These are phyloP conservation scores for Sarcophaga variegata DNA, from an alignment of 2,888 invertebrate genomes.

Conservation along the genomic window DNA sequence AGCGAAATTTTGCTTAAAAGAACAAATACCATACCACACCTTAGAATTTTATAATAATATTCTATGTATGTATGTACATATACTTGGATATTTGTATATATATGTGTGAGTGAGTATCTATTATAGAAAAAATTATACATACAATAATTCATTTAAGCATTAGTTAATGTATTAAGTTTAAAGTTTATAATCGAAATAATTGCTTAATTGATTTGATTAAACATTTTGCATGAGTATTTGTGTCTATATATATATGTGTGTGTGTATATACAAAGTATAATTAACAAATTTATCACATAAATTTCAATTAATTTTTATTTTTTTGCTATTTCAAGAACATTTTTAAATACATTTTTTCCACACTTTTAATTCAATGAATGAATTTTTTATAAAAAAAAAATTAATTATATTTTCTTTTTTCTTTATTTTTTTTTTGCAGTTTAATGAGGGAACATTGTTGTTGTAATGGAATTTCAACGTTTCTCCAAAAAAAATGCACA, in stretches of 20 bases:
- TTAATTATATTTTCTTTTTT: background rate
- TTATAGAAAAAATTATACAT: too few species aligned
- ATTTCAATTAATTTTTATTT: conserved; percentile 55
- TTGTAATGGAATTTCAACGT: conserved; percentile 49
- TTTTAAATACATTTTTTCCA: conserved; percentile 19
- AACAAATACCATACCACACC: background rate
- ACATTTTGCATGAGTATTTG: background rate
- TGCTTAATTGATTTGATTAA: conserved; percentile 62
- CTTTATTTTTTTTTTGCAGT: conserved; percentile 57
- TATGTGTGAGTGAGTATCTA: background rate
- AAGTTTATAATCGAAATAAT: conserved; percentile 37
- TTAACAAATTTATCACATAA: conserved; percentile 56
- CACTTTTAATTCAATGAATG: conserved; percentile 29
- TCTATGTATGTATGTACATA: background rate
- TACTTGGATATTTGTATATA: background rate
- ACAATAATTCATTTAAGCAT: conserved; percentile 2
- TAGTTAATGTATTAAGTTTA: conserved; percentile 23
- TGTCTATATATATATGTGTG: background rate
- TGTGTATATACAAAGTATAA: background rate
- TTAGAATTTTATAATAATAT: background rate
- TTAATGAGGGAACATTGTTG: conserved; percentile 1
- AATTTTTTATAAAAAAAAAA: conserved; percentile 27
- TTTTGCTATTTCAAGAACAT: conserved; percentile 36
- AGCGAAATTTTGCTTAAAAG: conserved; percentile 5
- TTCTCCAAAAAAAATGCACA: conserved; percentile 11